phyloP scores from a whole-genome alignment of 2,113 vertebrate genomes.

The Alces alces region DNA sequence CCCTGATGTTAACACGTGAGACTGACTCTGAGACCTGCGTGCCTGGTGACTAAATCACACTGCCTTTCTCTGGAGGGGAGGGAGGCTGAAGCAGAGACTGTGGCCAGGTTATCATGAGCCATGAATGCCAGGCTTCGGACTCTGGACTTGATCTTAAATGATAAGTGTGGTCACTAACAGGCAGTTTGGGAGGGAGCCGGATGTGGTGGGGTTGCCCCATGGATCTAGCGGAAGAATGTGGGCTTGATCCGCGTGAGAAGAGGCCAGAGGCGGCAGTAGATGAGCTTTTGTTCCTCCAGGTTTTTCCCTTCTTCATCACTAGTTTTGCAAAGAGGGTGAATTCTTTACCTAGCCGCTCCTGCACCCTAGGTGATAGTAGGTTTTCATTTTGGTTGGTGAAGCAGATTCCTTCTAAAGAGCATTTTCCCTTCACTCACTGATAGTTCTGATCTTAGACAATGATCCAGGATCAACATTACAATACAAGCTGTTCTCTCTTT shows the following conservation, averaged over 20 bases:
- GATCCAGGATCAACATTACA: neutral
- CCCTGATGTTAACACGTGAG: neutral
- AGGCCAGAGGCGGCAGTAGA: neutral
- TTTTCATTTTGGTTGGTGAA: neutral
- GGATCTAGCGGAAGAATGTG: neutral
- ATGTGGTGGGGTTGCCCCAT: rapidly evolving
- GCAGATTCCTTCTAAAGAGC: neutral
- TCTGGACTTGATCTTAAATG: neutral
- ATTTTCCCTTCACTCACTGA: neutral
- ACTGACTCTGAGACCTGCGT: neutral
- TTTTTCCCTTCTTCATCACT: neutral
- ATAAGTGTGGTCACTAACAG: neutral
- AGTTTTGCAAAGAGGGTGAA: neutral
- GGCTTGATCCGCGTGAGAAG: neutral
- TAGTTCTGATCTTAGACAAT: neutral
- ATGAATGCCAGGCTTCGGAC: neutral
- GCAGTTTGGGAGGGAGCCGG: neutral
- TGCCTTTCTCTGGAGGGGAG: neutral
- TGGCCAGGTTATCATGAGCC: neutral
- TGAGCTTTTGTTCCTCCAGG: neutral
- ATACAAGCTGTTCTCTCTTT: neutral
- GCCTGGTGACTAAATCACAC: no score
- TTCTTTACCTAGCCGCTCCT: neutral
- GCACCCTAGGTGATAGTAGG: neutral
- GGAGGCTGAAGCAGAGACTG: neutral